Base-by-base conservation (phyloP, 2,797 vertebrate species). In the Sardinella longiceps region DNA sequence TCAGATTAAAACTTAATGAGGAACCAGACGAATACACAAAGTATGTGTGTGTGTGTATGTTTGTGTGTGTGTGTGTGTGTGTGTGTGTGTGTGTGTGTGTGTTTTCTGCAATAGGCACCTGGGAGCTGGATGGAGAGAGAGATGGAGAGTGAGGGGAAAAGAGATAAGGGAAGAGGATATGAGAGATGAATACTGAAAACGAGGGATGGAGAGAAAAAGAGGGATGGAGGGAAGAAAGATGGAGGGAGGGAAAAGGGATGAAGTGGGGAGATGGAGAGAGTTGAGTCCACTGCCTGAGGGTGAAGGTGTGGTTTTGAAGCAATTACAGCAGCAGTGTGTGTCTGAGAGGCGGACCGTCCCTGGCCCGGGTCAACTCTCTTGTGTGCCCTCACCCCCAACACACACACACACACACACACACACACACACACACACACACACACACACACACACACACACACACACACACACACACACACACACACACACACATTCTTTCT, bases 381-480 rank as follows among this genome's bases (percentile, higher is more conserved):
- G 66, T 74, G 66, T 28, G 25, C 25, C 25, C 60, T 30, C 60
- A 28, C 60, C 60, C 60, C 25, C 28, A 11, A 28, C 23, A 63
- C 2, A 43, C 28, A 70, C 58, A 63, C 58, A 28, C n/a, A 63
- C 58, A 63, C 58, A 63, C 58, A 28, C 58, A 28, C 58, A 12
- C 58, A 11, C n/a, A 18, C 30, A 6, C 63, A 37, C 63, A 37
- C 63, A 37, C 63, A 37, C 63, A 70, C 63, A 70, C 63, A 37
- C 30, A 18, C 63, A 70, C 63, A 70, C 30, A 70, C 63, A 70
- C 63, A 70, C 63, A 66, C 60, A 66, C 60, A 66, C 60, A 66
- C 28, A 66, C 60, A 70, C 30, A 63, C 60, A 63, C n/a, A 30
- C 66, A 37, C 30, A 70, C 66, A 63, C 58, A 63, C 58, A 63